phyloP scores from a whole-genome alignment of 2,888 invertebrate genomes.

The Andrena minutula region DNA sequence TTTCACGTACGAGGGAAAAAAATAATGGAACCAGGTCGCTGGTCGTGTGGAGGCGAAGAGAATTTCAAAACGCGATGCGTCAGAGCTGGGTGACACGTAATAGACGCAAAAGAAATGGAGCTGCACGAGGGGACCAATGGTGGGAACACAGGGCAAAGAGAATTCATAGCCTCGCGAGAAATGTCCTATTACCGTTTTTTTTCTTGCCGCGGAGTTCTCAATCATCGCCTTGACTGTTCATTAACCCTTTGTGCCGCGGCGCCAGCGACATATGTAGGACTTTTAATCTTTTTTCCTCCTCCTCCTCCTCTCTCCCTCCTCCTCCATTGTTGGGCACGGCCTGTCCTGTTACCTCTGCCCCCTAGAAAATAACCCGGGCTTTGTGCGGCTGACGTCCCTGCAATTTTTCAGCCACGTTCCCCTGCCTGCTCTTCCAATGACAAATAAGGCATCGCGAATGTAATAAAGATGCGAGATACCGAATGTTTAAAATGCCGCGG shows the following conservation, averaged over 20 bases:
- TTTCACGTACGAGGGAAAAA: slow-evolving; percentile 4
- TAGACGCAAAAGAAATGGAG: slow-evolving; percentile 58
- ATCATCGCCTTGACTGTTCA: slow-evolving; percentile 52
- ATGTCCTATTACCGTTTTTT: slow-evolving; percentile 46
- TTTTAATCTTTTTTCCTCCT: slow-evolving; percentile 40
- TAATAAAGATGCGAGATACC: slow-evolving; percentile 4
- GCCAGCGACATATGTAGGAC: slow-evolving; percentile 44
- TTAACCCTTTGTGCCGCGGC: slow-evolving; percentile 54
- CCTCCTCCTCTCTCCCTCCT: no score
- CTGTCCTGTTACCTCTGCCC: slow-evolving; percentile 48
- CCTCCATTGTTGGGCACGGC: slow-evolving; percentile 32
- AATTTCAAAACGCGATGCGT: slow-evolving; percentile 58
- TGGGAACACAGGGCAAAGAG: slow-evolving; percentile 14
- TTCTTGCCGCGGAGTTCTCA: slow-evolving; percentile 41
- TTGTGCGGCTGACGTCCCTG: slow-evolving; percentile 49
- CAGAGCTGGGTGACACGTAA: slow-evolving; percentile 53
- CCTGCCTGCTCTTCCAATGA: slow-evolving; percentile 8
- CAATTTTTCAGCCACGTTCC: slow-evolving; percentile 44
- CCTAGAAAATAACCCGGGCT: slow-evolving; percentile 47
- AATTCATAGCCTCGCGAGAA: slow-evolving; percentile 50
- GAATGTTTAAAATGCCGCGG: background rate
- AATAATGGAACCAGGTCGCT: slow-evolving; percentile 53
- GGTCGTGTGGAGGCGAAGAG: slow-evolving; percentile 32
- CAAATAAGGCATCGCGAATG: slow-evolving; percentile 33
- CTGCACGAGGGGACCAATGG: slow-evolving; percentile 4